Percentiles rank a stretch among this genome's conserved stretches.
Evolutionary conservation across 2,113 vertebrate genomes (phyloP).

Genomic region (Phyllostomus hastatus): DNA sequence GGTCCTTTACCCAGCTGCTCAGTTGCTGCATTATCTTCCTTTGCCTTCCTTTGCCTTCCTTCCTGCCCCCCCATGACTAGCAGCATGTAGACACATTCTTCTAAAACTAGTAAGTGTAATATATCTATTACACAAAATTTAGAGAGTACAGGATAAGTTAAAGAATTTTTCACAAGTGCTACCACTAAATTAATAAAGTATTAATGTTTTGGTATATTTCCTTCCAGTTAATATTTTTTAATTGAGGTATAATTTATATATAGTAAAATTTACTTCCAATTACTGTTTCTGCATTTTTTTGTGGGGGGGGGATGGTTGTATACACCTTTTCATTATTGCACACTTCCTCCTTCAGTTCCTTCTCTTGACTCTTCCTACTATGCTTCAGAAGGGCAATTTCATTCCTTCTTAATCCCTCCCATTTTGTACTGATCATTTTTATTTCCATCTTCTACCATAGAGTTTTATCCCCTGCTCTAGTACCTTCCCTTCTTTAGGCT

Average conservation of each 20-base stretch:
- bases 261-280: background rate
- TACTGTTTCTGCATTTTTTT: background rate
- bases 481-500: background rate
- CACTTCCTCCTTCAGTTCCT: background rate
- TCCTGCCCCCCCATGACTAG: background rate
- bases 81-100: background rate
- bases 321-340: background rate
- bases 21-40: background rate
- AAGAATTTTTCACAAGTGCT: background rate
- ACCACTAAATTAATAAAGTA: background rate
- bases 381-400: background rate
- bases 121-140: background rate
- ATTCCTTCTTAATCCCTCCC: background rate
- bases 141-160: constrained; percentile 16
- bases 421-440: background rate
- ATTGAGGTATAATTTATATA: background rate
- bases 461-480: background rate
- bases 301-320: background rate
- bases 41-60: background rate
- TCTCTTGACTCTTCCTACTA: background rate
- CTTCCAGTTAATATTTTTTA: constrained; percentile 15
- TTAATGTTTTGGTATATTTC: background rate
- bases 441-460: background rate
- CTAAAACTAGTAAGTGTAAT: background rate
- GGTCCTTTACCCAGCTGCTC: background rate